Base-by-base conservation (phyloP, 2,113 vertebrate genomes). In the Illadopsis cleaveri region DNA sequence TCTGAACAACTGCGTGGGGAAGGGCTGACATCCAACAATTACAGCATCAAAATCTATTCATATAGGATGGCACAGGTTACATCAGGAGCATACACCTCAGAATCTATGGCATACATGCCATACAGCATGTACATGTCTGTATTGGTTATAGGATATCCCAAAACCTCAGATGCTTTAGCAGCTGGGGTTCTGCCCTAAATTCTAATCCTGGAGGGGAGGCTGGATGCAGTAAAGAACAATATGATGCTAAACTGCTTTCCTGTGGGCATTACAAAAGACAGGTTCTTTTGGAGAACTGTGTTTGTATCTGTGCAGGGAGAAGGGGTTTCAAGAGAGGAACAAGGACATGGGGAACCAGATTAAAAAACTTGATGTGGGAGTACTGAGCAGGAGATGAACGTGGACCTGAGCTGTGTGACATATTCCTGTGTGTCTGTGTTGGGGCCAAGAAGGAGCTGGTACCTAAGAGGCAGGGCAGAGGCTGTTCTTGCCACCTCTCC, bases 41-140 rank as follows among this genome's bases (percentile, higher is more conserved):
- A 23, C 1, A 57, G 54, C 64, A 57, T 27, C 51, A 17, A 6
- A 51, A 12, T 35, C 0, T 0, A 11, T 70, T 18, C 8, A 3
- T 2, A 0, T 3, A 40, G 72, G 60, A 61, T 44, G 81, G 38
- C 21, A 20, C 12, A 42, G 72, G 72, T 86, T 58, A 58, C 61
- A 83, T 54, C 18, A 24, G 80, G 60, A 86, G 72, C n/a, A 70
- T 42, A 27, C 14, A 11, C 53, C 6, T 90, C 30, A 42, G 56
- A 27, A 48, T 69, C 42, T 48, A 2, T 76, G 24, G n/a, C 47
- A 48, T 33, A 23, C 62, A 27, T 22, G 15, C 45, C 25, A 23
- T 35, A 15, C n/a, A 42, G 45, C 28, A 33, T 37, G 7, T 30
- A 10, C 3, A 2, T 78, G 22, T 38, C 19, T 64, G 12, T 14